phyloP scores from a whole-genome alignment of 2,797 vertebrate species.

The Morelia viridis region DNA sequence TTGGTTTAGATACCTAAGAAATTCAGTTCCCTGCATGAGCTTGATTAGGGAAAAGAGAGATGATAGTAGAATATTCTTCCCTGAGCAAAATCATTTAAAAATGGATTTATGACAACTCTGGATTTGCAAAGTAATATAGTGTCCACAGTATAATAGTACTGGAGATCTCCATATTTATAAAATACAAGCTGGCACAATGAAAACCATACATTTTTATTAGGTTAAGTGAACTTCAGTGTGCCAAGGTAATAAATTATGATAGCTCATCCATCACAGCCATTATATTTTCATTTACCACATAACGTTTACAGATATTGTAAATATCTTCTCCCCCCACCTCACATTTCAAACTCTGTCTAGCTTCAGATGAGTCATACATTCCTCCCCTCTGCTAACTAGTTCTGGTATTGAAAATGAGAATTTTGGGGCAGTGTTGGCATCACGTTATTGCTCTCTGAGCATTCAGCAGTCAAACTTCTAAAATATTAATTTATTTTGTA shows the following conservation, averaged over 20 bases:
- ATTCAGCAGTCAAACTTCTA: not conserved
- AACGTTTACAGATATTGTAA: slow-evolving; percentile 11
- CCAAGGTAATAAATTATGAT: slow-evolving; percentile 1
- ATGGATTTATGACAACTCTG: not conserved
- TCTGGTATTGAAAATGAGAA: slow-evolving; percentile 12
- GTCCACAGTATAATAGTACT: not conserved
- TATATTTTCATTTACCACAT: slow-evolving; percentile 15
- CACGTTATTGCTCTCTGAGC: slow-evolving; percentile 1
- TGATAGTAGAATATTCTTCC: not conserved
- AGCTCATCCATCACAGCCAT: not conserved
- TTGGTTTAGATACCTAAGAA: not conserved
- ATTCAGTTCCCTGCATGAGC: not conserved
- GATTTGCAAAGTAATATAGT: slow-evolving; percentile 6
- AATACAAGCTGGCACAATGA: slow-evolving; percentile 3
- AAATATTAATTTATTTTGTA: not conserved
- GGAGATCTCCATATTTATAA: slow-evolving; percentile 31
- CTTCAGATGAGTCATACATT: not conserved
- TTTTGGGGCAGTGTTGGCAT: not conserved
- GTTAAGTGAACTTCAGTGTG: slow-evolving; percentile 11
- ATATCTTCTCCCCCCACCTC: not conserved
- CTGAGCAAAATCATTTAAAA: not conserved
- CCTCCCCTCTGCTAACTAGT: not conserved
- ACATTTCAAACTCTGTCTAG: not conserved
- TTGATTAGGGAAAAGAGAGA: not conserved
- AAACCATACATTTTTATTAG: slow-evolving; percentile 5